These are phyloP conservation scores for Caenorhabditis sp. DNA, from an alignment of 2,888 invertebrate genomes.

Conservation along the genomic window DNA sequence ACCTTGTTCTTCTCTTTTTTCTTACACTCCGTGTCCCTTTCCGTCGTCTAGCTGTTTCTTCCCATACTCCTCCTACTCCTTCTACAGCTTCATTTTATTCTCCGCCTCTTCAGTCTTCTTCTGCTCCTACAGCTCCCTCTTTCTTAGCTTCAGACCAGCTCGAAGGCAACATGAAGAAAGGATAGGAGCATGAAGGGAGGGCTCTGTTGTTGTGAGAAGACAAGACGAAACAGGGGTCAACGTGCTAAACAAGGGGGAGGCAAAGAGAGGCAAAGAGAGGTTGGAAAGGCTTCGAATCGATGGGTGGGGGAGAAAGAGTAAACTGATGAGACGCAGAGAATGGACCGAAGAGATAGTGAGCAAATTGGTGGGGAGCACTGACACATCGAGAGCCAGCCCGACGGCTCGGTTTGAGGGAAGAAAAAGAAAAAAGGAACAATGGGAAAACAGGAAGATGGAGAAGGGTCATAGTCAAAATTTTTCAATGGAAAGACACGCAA, in stretches of 20 bases:
- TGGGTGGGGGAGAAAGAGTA: slow-evolving; percentile 37
- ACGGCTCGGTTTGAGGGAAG: slow-evolving; percentile 19
- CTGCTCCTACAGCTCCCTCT: slow-evolving; percentile 21
- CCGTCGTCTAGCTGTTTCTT: neutral
- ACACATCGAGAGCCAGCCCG: slow-evolving; percentile 27
- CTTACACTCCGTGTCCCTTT: slow-evolving; percentile 16
- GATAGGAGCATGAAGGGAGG: slow-evolving; percentile 44
- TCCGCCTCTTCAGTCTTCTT: slow-evolving; percentile 12
- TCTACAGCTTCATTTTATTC: neutral
- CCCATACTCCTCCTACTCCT: slow-evolving; percentile 12
- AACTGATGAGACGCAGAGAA: slow-evolving; percentile 56
- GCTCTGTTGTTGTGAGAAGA: slow-evolving; percentile 55
- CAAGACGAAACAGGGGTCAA: slow-evolving; percentile 63
- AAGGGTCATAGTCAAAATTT: slow-evolving; percentile 53
- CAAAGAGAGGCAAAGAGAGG: slow-evolving; percentile 16
- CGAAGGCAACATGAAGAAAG: slow-evolving; percentile 58
- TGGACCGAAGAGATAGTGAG: slow-evolving; percentile 55
- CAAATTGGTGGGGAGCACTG: slow-evolving; percentile 55
- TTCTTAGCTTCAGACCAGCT: slow-evolving; percentile 45
- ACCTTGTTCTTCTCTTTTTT: slow-evolving; percentile 38
- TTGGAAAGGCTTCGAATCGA: slow-evolving; percentile 55
- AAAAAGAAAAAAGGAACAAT: slow-evolving; percentile 40
- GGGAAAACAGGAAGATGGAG: slow-evolving; percentile 29
- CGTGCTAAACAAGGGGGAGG: slow-evolving; percentile 64
- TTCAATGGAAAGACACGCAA: slow-evolving; percentile 38